These are phyloP conservation scores for Oxytorus armatus DNA, from an alignment of 2,888 invertebrate species.

Conservation along the genomic window DNA sequence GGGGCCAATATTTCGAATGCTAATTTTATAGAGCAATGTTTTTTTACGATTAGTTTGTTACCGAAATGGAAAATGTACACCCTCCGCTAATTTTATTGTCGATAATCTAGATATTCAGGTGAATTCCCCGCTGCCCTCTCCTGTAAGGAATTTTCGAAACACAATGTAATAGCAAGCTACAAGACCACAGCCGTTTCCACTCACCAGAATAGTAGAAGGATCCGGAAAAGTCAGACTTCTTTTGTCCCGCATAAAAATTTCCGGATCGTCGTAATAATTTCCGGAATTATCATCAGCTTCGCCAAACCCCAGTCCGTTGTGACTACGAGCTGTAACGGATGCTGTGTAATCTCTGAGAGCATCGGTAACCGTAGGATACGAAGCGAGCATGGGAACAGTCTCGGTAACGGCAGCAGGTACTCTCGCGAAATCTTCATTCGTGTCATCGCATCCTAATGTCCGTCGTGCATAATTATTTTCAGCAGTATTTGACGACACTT, in stretches of 20 bases:
- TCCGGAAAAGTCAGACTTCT: constrained; percentile 77
- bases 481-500: not conserved
- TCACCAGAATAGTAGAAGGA: constrained; percentile 77
- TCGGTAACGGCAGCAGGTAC: not conserved
- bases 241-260: constrained; percentile 47
- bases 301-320: not conserved
- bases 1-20: no score
- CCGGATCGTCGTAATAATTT: not conserved
- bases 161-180: no score
- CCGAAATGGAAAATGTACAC: no score
- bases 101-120: no score
- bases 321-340: not conserved
- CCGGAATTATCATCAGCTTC: not conserved
- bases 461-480: not conserved
- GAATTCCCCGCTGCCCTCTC: no score
- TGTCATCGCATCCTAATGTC: not conserved
- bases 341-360: not conserved
- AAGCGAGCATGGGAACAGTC: not conserved
- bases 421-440: not conserved
- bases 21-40: no score
- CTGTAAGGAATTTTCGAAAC: no score
- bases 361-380: constrained; percentile 5
- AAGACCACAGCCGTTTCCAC: no score
- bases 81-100: no score
- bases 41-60: no score